Conservation (phyloP, 2,113 vertebrate genomes). For the Scytalopus superciliaris region DNA sequence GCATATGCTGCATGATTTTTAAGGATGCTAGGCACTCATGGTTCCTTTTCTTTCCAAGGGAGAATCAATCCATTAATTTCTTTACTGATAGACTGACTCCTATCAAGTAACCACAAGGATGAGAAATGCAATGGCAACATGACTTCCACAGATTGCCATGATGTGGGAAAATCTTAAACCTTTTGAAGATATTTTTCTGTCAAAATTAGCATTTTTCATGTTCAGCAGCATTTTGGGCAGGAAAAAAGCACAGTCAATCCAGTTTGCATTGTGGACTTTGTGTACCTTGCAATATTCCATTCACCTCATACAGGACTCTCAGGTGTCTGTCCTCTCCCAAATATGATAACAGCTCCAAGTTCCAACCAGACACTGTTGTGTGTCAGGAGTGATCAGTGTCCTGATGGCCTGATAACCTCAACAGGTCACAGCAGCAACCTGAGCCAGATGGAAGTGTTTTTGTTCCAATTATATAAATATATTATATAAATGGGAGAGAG, state of each 20-base stretch:
- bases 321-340: background rate
- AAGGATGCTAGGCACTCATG: background rate
- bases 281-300: background rate
- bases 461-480: background rate
- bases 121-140: background rate
- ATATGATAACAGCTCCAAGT: background rate
- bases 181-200: background rate
- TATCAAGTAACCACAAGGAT: background rate
- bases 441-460: background rate
- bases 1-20: background rate
- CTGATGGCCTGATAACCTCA: background rate
- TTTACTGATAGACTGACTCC: background rate
- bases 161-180: background rate
- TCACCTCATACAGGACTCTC: rapidly evolving
- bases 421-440: background rate
- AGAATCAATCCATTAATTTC: background rate
- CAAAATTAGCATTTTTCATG: background rate
- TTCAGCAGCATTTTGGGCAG: background rate
- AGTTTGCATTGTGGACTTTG: background rate
- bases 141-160: background rate
- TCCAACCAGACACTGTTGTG: too few species aligned
- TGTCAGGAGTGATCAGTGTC: background rate
- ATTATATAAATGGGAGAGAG: too few species aligned
- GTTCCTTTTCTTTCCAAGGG: background rate
- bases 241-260: background rate